Evolutionary conservation across 2,797 vertebrate genomes (phyloP).

Genomic region (Varecia variegata): DNA sequence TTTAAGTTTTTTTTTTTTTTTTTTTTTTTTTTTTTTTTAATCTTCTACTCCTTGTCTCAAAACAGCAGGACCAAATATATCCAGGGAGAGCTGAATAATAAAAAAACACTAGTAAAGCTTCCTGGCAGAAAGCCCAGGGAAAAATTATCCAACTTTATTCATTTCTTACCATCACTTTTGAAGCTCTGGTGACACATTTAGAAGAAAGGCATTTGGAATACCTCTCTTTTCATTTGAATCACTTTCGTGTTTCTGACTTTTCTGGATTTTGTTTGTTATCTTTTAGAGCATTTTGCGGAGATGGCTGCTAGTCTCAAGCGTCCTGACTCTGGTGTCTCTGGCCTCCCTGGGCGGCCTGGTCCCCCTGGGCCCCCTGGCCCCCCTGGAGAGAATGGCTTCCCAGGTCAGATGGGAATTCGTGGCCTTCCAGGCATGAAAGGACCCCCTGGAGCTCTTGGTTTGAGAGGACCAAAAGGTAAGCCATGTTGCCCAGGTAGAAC

Average conservation of each 20-base stretch:
- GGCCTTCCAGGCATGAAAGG: conserved; percentile 98
- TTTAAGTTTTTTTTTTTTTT: neutral
- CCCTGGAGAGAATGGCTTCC: conserved; percentile 94
- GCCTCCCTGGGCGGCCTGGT: conserved; percentile 94
- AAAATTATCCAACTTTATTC: neutral
- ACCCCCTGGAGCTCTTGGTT: conserved; percentile 90
- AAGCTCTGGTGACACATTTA: neutral
- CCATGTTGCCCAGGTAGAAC: neutral
- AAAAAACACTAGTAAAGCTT: neutral
- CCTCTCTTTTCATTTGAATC: neutral
- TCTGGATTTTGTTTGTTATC: neutral
- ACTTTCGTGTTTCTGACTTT: neutral
- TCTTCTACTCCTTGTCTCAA: neutral
- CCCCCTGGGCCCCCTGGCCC: conserved; percentile 91
- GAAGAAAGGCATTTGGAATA: neutral
- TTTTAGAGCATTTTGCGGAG: conserved; percentile 95
- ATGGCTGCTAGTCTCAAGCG: conserved; percentile 95
- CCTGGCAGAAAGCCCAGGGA: neutral
- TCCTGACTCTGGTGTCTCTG: conserved; percentile 93
- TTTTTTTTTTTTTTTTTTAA: neutral
- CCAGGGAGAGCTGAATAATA: neutral
- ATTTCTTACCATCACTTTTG: neutral
- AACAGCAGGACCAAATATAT: neutral
- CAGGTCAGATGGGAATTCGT: conserved; percentile 93
- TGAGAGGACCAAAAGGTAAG: conserved; percentile 96